Conservation (phyloP, 2,888 invertebrate species). For the Drosophila falleni region DNA sequence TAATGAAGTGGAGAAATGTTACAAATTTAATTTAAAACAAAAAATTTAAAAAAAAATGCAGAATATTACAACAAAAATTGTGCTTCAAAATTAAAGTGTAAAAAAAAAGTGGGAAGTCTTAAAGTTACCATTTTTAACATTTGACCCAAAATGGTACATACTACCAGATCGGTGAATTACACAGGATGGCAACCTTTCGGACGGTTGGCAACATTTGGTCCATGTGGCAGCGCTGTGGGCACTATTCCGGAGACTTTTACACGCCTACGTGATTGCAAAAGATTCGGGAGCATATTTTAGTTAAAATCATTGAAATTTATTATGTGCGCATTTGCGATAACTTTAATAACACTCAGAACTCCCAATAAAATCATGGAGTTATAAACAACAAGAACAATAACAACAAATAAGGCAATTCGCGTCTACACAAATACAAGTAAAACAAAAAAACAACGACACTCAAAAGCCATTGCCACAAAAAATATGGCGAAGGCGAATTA, state of each 20-base stretch:
- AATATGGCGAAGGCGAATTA: conserved; percentile 64
- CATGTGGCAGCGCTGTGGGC: too few relatives aligned
- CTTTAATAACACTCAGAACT: conserved; percentile 19
- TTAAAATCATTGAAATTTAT: conserved; percentile 22
- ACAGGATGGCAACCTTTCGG: too few relatives aligned
- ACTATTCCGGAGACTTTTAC: conserved; percentile 55
- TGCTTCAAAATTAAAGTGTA: too few relatives aligned
- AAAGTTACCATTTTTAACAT: too few relatives aligned
- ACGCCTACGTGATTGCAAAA: conserved; percentile 54
- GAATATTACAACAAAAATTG: too few relatives aligned
- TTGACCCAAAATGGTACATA: too few relatives aligned
- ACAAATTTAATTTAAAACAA: too few relatives aligned
- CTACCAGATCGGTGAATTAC: too few relatives aligned
- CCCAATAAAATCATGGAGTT: not conserved
- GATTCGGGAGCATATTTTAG: conserved; percentile 49
- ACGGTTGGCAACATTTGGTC: too few relatives aligned
- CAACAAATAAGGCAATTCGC: conserved; percentile 42
- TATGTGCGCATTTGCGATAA: conserved; percentile 20
- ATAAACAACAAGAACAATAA: conserved; percentile 26
- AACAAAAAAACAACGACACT: conserved; percentile 41
- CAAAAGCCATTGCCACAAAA: conserved; percentile 50
- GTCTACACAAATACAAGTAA: conserved; percentile 51
- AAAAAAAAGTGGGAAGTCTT: too few relatives aligned
- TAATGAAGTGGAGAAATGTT: too few relatives aligned
- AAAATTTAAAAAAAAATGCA: too few relatives aligned